Percentiles rank a stretch among this genome's conserved stretches.
phyloP scores from a whole-genome alignment of 2,113 vertebrate genomes.

The Istiophorus platypterus region DNA sequence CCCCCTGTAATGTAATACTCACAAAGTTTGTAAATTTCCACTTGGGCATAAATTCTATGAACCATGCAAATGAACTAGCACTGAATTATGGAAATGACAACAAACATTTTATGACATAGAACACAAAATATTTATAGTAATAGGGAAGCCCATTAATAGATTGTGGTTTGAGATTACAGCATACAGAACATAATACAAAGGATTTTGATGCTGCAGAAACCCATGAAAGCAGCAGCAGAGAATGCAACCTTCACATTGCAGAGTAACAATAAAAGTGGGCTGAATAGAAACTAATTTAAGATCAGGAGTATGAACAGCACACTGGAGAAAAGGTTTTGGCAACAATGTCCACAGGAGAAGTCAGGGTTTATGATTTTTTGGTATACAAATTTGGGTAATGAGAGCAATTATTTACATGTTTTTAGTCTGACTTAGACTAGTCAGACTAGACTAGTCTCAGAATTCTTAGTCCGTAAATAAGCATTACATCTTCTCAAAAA shows the following conservation, averaged over 20 bases:
- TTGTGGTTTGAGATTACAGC: constrained; percentile 32
- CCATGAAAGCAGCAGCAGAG: constrained; percentile 11
- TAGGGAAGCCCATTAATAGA: constrained; percentile 39
- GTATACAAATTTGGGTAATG: constrained; percentile 44
- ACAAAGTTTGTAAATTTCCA: constrained; percentile 8
- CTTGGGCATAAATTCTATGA: not conserved
- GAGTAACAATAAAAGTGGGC: constrained; percentile 19
- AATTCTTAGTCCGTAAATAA: too few relatives aligned
- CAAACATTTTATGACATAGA: constrained; percentile 6
- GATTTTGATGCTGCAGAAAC: constrained; percentile 13
- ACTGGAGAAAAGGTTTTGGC: constrained; percentile 39
- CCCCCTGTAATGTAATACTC: not conserved
- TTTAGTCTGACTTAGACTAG: not conserved
- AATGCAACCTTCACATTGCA: constrained; percentile 37
- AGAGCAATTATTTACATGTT: constrained; percentile 11
- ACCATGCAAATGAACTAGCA: not conserved
- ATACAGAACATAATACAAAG: constrained; percentile 20
- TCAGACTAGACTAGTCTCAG: too few relatives aligned
- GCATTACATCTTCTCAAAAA: not conserved
- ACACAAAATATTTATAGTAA: constrained; percentile 13
- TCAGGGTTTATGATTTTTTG: constrained; percentile 20
- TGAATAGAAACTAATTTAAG: constrained; percentile 50
- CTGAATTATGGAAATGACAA: not conserved
- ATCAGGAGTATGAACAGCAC: constrained; percentile 45
- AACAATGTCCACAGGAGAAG: constrained; percentile 35